These are phyloP conservation scores for Coptotermes formosanus DNA, from an alignment of 1,140 invertebrate genomes.

Conservation along the genomic window DNA sequence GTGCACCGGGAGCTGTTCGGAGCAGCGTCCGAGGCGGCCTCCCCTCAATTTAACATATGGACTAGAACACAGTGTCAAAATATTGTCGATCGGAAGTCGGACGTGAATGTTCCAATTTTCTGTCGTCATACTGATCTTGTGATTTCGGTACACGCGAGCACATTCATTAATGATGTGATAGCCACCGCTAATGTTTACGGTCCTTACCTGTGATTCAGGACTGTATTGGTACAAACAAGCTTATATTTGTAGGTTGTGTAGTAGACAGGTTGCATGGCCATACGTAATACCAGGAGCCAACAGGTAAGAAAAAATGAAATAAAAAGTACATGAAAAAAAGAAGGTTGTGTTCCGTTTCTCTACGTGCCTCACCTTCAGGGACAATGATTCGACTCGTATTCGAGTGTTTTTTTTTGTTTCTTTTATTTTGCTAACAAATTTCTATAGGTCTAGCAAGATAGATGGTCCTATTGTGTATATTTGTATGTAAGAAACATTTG, in stretches of 20 bases:
- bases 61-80: too few relatives aligned
- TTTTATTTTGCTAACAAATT: slow-evolving; percentile 29
- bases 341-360: slow-evolving; percentile 34
- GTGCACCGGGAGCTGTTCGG: too few relatives aligned
- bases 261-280: slow-evolving; percentile 31
- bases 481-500: neutral
- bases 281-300: slow-evolving; percentile 34
- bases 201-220: neutral
- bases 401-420: neutral
- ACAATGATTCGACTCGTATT: slow-evolving; percentile 26
- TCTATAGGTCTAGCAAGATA: slow-evolving; percentile 24
- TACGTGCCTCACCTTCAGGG: slow-evolving; percentile 35
- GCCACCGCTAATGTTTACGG: neutral
- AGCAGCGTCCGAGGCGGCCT: too few relatives aligned
- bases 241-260: slow-evolving; percentile 25
- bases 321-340: slow-evolving; percentile 26
- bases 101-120: neutral
- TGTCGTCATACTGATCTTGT: neutral
- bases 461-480: neutral
- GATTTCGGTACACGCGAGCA: neutral
- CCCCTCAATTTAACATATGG: too few relatives aligned
- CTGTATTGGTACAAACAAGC: slow-evolving; percentile 4
- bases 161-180: neutral
- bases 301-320: slow-evolving; percentile 32
- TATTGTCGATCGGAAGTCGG: neutral